Base-by-base conservation (phyloP, 2,797 vertebrate species). In the Columba guinea region DNA sequence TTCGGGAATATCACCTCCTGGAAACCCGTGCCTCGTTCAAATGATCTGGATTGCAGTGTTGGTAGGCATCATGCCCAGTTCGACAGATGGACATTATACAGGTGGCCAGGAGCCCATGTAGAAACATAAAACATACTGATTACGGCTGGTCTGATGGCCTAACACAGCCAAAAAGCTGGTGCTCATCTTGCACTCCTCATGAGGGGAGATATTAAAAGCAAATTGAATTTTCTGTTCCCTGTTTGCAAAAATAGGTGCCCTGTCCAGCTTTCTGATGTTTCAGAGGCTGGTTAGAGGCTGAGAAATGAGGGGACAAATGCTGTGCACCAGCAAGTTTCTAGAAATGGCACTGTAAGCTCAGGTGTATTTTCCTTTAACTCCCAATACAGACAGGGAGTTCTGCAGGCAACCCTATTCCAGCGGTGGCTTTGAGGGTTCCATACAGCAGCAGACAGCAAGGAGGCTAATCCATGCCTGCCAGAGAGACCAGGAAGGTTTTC, bases 361-460 rank as follows among this genome's bases (percentile, higher is more conserved):
- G 16, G 62, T 5, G 19, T 7, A 20, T 64, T 81, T 88, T 64
- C 23, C 26, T 89, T 73, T 39, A 71, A 30, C 9, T 87, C 24
- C 32, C 49, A 74, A 11, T 4, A 6, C 34, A 52, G 30, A 65
- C 6, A 35, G n/a, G 16, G 34, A 82, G 10, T 37, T 44, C 58
- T 55, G 28, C n/a, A 90, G 71, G 52, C n/a, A 65, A 30, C 2
- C 5, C 17, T 34, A 35, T 58, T 46, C 59, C 84, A 85, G 52
- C 1, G 0, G 56, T 58, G 41, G 30, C 56, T 80, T 46, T 34
- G 53, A 23, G 39, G 26, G 27, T 10, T 44, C 48, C 34, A 23
- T 1, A 59, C 20, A 3, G 4, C 39, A 74, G 41, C 12, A 88
- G 68, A 49, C 5, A 35, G 34, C 0, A 0, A 82, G 49, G 21